These are phyloP conservation scores for Drosophila subquinaria DNA, from an alignment of 2,888 invertebrate species.

Conservation along the genomic window DNA sequence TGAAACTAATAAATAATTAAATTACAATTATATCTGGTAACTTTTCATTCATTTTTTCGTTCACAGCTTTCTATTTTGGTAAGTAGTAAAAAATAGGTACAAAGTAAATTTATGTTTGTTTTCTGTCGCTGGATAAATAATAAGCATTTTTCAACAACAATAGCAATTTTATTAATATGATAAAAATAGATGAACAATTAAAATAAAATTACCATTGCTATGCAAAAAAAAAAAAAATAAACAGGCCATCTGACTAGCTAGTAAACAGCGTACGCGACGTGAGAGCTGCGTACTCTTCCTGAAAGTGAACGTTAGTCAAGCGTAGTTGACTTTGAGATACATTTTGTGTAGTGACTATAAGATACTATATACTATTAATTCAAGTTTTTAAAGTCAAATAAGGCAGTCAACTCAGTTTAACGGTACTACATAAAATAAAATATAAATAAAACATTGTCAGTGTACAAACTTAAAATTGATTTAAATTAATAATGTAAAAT, in stretches of 20 bases:
- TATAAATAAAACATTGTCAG: neutral
- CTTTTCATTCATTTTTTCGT: too few species aligned
- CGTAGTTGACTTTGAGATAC: neutral
- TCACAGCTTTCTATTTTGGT: too few species aligned
- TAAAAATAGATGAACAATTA: neutral
- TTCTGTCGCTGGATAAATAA: neutral
- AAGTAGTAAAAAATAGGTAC: too few species aligned
- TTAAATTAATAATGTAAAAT: neutral
- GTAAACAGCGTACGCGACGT: neutral
- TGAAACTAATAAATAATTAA: too few species aligned
- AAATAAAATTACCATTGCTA: neutral
- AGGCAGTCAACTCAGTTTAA: too few species aligned
- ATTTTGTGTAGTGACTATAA: neutral
- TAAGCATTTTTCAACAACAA: neutral
- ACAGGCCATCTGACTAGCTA: neutral
- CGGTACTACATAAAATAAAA: neutral
- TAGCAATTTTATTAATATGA: neutral
- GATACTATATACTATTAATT: neutral
- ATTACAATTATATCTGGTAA: too few species aligned
- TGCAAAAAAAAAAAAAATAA: neutral
- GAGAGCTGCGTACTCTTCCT: neutral
- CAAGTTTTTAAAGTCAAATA: neutral
- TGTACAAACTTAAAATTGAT: neutral
- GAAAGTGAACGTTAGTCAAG: neutral
- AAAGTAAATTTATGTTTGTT: neutral